Evolutionary conservation across 2,888 invertebrate genomes (phyloP), one percentile per base, ranked within the genome.

Genomic region (Argyra leucocephala): DNA sequence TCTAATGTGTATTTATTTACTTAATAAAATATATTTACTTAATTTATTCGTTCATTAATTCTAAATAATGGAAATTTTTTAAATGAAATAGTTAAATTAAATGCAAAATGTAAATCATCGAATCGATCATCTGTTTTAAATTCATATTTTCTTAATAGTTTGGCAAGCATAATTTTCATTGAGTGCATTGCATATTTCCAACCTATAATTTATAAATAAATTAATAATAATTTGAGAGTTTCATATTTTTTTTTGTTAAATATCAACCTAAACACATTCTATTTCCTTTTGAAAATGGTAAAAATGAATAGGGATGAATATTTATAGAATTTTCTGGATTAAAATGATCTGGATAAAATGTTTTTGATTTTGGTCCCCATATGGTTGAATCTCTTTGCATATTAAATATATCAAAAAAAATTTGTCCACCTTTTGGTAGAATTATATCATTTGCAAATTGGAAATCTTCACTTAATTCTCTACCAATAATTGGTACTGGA

Each of bases 301-400:
- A 74, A 66, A 71, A 79, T 0, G 77, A 74, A 62, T 74, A 78
- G 0, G 79, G 72, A 70, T 79, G 79, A 18, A 74, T 76, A 15
- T 67, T 73, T n/a, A 70, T 71, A 61, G 75, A 69, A 66, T 76
- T 73, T 9, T 74, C 71, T 0, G 79, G 77, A 26, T 78, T 66
- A 65, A 79, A 79, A 61, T 79, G 72, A 7, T 79, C 76, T 0
- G 79, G 79, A 72, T 79, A 75, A 24, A 79, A 79, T 3, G 66
- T 69, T 26, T 74, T 71, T 4, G 79, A 76, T n/a, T 77, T 72
- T 0, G 70, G 67, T 1, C 79, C 79, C 79, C 79, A 79, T 65
- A 77, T 73, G 21, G 72, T 68, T 22, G 72, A 70, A 63, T 74
- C 73, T 7, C 79, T 75, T 67, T 79, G 79, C 73, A 79, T 70